Percentiles rank a stretch among this genome's conserved stretches.
These are phyloP conservation scores for Corella eumyota DNA, from an alignment of 23 tunicate genomes.

Conservation along the genomic window DNA sequence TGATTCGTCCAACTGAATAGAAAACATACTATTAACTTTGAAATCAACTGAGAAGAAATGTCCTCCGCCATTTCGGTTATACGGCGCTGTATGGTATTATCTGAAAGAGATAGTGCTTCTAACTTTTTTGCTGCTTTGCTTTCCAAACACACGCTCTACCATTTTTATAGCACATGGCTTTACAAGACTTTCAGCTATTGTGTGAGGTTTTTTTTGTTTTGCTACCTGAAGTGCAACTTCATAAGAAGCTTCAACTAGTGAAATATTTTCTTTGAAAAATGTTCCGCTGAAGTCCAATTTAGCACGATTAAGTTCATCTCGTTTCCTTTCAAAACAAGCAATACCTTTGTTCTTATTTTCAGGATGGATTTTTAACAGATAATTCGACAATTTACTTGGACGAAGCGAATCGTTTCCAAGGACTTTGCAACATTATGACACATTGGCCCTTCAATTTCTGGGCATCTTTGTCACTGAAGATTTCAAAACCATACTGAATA, in stretches of 20 bases:
- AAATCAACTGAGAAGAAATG: conserved; percentile 23
- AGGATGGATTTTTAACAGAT: conserved; percentile 23
- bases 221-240: conserved; percentile 40
- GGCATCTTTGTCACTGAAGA: conserved; percentile 10
- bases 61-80: conserved; percentile 18
- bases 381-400: conserved; percentile 24
- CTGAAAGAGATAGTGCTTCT: conserved; percentile 5
- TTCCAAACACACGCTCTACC: conserved; percentile 27
- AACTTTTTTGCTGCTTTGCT: conserved; percentile 21
- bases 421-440: conserved; percentile 13
- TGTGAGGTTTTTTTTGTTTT: conserved; percentile 19
- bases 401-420: conserved; percentile 3
- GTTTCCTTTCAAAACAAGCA: conserved; percentile 14
- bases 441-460: conserved; percentile 16
- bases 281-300: conserved; percentile 14
- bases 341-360: conserved; percentile 22
- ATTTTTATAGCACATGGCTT: conserved; percentile 22
- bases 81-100: conserved; percentile 12
- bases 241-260: conserved; percentile 17
- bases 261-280: conserved; percentile 11
- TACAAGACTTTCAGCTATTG: conserved; percentile 21
- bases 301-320: conserved; percentile 11
- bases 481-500: conserved; percentile 20
- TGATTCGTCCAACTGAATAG: conserved; percentile 19
- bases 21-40: conserved; percentile 5